These are phyloP conservation scores for Pseudolycoriella hygida DNA, from an alignment of 2,888 invertebrate species.

Conservation along the genomic window DNA sequence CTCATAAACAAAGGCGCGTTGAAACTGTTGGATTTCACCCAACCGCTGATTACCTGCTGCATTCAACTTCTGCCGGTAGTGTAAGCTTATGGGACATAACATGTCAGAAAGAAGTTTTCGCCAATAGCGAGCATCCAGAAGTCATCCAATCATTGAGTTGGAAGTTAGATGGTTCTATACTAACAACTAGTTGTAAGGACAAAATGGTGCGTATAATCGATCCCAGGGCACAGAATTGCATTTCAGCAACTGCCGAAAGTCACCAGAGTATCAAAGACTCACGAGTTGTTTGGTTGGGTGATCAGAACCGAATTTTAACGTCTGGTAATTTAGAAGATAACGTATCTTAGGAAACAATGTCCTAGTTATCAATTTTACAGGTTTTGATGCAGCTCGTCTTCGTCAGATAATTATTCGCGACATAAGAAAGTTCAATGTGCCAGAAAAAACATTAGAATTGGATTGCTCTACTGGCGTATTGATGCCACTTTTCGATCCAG, in stretches of 20 bases:
- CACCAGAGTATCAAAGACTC: slow-evolving; percentile 88
- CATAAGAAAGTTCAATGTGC: slow-evolving; percentile 55
- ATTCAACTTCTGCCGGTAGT: slow-evolving; percentile 66
- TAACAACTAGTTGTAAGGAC: slow-evolving; percentile 85
- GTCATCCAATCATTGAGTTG: slow-evolving; percentile 81
- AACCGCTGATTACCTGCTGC: slow-evolving; percentile 72
- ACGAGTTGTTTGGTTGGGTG: slow-evolving; percentile 78
- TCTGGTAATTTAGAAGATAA: slow-evolving; percentile 38
- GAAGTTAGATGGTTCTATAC: slow-evolving; percentile 60
- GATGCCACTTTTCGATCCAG: slow-evolving; percentile 83
- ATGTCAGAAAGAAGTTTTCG: slow-evolving; percentile 53
- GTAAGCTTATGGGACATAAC: slow-evolving; percentile 76
- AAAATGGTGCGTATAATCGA: slow-evolving; percentile 74
- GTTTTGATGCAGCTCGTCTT: slow-evolving; percentile 68
- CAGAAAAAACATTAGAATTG: slow-evolving; percentile 61
- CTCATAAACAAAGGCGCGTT: slow-evolving; percentile 67
- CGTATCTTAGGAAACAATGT: slow-evolving; percentile 13
- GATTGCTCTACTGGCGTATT: slow-evolving; percentile 81
- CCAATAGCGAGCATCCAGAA: slow-evolving; percentile 60
- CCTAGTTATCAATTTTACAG: not conserved
- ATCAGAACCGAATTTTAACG: slow-evolving; percentile 63
- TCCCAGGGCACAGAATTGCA: slow-evolving; percentile 45
- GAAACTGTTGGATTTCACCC: slow-evolving; percentile 88
- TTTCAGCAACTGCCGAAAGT: slow-evolving; percentile 47
- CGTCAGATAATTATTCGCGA: slow-evolving; percentile 83